phyloP scores from a whole-genome alignment of 2,113 vertebrate species.

The Myrmecophaga tridactyla region DNA sequence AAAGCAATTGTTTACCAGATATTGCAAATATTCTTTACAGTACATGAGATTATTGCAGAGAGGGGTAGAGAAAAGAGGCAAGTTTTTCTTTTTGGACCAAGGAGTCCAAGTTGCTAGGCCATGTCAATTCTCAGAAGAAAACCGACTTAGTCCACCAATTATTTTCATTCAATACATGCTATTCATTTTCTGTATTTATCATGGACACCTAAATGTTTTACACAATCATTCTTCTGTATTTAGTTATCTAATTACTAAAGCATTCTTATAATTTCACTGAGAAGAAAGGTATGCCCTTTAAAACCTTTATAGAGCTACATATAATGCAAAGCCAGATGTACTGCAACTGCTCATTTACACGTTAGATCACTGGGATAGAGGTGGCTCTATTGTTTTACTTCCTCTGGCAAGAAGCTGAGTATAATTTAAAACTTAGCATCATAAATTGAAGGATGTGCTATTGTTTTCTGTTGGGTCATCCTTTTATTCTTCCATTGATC shows the following conservation, averaged over 20 bases:
- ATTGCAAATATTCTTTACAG: neutral
- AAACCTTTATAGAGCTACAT: neutral
- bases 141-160: neutral
- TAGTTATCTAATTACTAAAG: conserved; percentile 7
- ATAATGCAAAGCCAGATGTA: conserved; percentile 20
- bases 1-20: neutral
- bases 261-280: neutral
- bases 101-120: conserved; percentile 17
- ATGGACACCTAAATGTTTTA: neutral
- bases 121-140: conserved; percentile 49
- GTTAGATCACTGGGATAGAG: neutral
- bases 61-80: neutral
- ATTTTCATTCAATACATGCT: conserved; percentile 34
- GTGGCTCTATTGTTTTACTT: neutral
- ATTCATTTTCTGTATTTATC: conserved; percentile 16
- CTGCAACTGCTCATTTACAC: neutral
- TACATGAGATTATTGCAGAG: neutral
- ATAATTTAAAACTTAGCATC: neutral
- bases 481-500: conserved; percentile 2
- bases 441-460: conserved; percentile 3
- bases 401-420: neutral
- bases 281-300: neutral
- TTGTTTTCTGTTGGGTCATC: neutral
- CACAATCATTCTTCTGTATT: neutral
- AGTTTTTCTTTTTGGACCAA: neutral